Percentiles rank a stretch among this genome's conserved stretches.
Conservation (phyloP, 2,113 vertebrate genomes). For the Andinoacara biseriatus region DNA sequence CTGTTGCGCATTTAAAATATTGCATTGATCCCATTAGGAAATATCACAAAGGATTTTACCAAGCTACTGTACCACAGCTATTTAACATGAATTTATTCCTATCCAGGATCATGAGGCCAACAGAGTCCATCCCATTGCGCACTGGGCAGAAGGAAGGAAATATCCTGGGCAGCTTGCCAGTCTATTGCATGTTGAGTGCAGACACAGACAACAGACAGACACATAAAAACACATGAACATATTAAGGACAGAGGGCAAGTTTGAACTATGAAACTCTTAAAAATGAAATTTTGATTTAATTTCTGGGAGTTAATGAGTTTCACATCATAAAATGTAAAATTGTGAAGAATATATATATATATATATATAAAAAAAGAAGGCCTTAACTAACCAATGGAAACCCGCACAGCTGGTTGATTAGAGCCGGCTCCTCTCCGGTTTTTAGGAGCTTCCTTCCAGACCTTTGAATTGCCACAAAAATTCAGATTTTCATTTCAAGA, state of each 20-base stretch:
- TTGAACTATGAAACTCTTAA: conserved; percentile 10
- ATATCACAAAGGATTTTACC: conserved; percentile 6
- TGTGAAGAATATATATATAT: not conserved
- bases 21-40: not conserved
- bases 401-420: conserved; percentile 5
- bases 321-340: not conserved
- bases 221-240: not conserved
- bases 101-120: not conserved
- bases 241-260: not conserved
- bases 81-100: conserved; percentile 20
- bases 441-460: not conserved
- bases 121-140: conserved; percentile 27
- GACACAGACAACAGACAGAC: conserved; percentile 4
- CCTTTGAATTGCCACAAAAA: not conserved
- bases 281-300: not conserved
- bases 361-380: too few relatives aligned
- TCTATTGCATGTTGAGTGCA: conserved; percentile 18
- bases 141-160: conserved; percentile 12
- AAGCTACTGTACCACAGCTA: not conserved
- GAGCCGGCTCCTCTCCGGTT: not conserved
- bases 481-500: too few relatives aligned
- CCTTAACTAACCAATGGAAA: not conserved
- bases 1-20: not conserved
- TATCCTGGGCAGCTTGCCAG: conserved; percentile 37
- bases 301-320: not conserved